Conservation (phyloP, 1,140 invertebrate genomes). For the Dermatophagoides farinae region DNA sequence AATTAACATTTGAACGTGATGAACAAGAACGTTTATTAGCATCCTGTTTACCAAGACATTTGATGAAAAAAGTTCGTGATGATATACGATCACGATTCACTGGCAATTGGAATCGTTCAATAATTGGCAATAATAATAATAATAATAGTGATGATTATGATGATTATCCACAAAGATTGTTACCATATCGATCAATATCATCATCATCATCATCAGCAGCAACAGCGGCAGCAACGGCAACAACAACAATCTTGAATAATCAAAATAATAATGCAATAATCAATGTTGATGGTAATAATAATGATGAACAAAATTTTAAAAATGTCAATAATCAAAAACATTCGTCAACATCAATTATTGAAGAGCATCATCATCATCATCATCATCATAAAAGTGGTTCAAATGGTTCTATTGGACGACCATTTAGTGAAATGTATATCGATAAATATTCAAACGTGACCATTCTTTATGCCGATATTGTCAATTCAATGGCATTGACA, state of each 20-base stretch:
- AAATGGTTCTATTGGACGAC: slow-evolving; percentile 7
- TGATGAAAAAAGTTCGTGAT: slow-evolving; percentile 35
- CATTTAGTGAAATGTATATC: slow-evolving; percentile 55
- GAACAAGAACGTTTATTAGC: slow-evolving; percentile 41
- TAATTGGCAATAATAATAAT: not conserved
- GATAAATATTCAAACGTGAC: slow-evolving; percentile 65
- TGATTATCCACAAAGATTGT: not conserved
- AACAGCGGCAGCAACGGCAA: slow-evolving; percentile 29
- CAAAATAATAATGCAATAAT: not conserved
- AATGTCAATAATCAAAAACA: not conserved
- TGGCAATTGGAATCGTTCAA: not conserved
- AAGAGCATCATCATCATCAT: not conserved
- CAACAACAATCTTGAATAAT: slow-evolving; percentile 20
- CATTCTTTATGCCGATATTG: slow-evolving; percentile 84
- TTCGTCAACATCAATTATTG: not conserved
- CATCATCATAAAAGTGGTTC: not conserved
- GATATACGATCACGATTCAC: slow-evolving; percentile 38
- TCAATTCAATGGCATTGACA: slow-evolving; percentile 78
- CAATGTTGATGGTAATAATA: not conserved
- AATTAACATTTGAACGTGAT: slow-evolving; percentile 56
- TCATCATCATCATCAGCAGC: slow-evolving; percentile 27
- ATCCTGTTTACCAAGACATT: slow-evolving; percentile 1
- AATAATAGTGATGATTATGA: too few relatives aligned
- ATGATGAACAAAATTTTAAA: too few relatives aligned
- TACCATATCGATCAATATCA: not conserved